phyloP scores from a whole-genome alignment of 2,888 invertebrate genomes.

The Poecilobothrus nobilitatus region DNA sequence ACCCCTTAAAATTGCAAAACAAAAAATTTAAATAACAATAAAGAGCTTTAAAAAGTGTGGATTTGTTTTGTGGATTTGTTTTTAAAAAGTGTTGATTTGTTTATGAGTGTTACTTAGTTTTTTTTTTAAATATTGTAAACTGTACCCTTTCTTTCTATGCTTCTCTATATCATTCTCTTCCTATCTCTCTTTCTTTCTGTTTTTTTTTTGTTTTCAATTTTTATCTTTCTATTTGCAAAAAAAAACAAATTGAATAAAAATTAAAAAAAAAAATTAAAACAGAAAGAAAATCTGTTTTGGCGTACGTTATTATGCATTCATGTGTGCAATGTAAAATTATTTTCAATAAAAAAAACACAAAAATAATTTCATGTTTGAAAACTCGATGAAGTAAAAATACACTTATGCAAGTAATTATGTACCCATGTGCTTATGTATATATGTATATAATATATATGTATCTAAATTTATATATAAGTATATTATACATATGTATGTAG shows the following conservation, averaged over 20 bases:
- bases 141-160: too few species aligned
- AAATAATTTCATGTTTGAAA: neutral
- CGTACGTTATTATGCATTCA: constrained; percentile 6
- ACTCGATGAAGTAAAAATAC: neutral
- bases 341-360: neutral
- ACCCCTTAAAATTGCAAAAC: too few species aligned
- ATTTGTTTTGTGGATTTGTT: too few species aligned
- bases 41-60: too few species aligned
- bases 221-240: neutral
- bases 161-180: neutral
- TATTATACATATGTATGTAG: too few species aligned
- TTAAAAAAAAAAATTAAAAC: neutral
- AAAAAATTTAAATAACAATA: too few species aligned
- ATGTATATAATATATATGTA: neutral
- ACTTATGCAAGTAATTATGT: neutral
- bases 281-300: neutral
- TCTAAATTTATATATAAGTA: too few species aligned
- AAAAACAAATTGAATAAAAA: neutral
- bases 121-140: too few species aligned
- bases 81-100: too few species aligned
- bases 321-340: neutral
- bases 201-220: neutral
- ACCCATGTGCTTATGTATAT: neutral
- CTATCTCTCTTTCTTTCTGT: neutral
- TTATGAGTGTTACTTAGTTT: too few species aligned